Percentiles rank a stretch among this genome's conserved stretches.
Conservation (phyloP, 2,888 invertebrate species). For the Ectemnius cavifrons region DNA sequence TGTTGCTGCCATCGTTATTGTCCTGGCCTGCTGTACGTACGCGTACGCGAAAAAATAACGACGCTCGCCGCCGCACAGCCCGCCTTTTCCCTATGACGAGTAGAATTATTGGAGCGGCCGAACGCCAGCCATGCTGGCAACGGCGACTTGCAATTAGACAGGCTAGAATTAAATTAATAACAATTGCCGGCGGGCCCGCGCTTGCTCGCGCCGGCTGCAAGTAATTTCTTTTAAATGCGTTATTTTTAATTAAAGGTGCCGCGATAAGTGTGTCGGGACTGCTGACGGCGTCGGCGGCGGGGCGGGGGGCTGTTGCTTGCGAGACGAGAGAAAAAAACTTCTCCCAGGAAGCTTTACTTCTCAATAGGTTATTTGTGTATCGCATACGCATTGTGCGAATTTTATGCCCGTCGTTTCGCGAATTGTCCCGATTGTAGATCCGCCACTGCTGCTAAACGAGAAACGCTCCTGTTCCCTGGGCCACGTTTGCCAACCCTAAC, state of each 20-base stretch:
- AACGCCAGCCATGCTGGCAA: background rate
- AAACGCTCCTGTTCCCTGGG: constrained; percentile 16
- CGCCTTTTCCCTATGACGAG: constrained; percentile 13
- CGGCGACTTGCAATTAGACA: constrained; percentile 45
- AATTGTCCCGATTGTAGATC: constrained; percentile 24
- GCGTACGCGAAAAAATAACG: constrained; percentile 41
- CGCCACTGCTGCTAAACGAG: constrained; percentile 38
- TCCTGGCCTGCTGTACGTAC: constrained; percentile 14
- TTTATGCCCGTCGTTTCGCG: constrained; percentile 42
- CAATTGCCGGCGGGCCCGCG: constrained; percentile 26
- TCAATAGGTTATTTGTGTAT: constrained; percentile 52
- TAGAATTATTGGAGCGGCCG: constrained; percentile 43
- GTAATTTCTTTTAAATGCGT: constrained; percentile 47
- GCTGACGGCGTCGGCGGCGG: too few species aligned
- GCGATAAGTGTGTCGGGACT: too few species aligned
- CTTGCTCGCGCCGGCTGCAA: constrained; percentile 29
- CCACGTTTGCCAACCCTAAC: constrained; percentile 15
- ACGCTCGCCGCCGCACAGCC: background rate
- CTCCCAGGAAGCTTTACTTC: constrained; percentile 41
- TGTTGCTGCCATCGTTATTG: constrained; percentile 39
- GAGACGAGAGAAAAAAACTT: constrained; percentile 30
- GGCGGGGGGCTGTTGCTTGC: too few species aligned
- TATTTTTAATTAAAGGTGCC: constrained; percentile 51
- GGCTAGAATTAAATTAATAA: constrained; percentile 52
- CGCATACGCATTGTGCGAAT: constrained; percentile 49